Conservation (phyloP, 2,888 invertebrate genomes). For the Metalampra italica region DNA sequence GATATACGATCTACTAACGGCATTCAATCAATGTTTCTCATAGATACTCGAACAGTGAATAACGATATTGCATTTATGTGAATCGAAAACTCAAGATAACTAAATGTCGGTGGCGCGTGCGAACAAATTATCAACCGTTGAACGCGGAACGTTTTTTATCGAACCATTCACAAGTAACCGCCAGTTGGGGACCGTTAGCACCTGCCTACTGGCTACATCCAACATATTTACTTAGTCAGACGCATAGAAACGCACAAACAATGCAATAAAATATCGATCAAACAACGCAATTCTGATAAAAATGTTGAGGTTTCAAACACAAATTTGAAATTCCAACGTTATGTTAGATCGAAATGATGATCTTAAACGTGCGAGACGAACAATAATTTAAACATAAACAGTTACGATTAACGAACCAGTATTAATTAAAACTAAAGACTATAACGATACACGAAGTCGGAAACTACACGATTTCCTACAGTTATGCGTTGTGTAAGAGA, state of each 20-base stretch:
- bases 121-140: constrained; percentile 6
- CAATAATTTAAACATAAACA: constrained; percentile 13
- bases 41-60: not conserved
- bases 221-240: not conserved
- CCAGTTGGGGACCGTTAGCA: constrained; percentile 63
- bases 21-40: not conserved
- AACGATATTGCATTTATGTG: not conserved
- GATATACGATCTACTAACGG: not conserved
- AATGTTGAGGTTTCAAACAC: not conserved
- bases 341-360: constrained; percentile 1
- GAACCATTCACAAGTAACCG: constrained; percentile 66
- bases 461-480: constrained; percentile 50
- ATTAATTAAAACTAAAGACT: constrained; percentile 14
- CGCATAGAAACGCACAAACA: not conserved
- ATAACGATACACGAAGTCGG: constrained; percentile 14
- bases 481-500: constrained; percentile 60
- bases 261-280: constrained; percentile 5
- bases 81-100: constrained; percentile 1
- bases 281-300: not conserved
- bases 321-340: constrained; percentile 9
- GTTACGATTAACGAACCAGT: constrained; percentile 18
- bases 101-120: constrained; percentile 4
- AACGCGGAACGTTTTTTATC: constrained; percentile 47
- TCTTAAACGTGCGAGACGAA: constrained; percentile 1
- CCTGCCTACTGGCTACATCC: constrained; percentile 40